These are phyloP conservation scores for Mya arenaria DNA, from an alignment of 1,140 invertebrate genomes.

Conservation along the genomic window DNA sequence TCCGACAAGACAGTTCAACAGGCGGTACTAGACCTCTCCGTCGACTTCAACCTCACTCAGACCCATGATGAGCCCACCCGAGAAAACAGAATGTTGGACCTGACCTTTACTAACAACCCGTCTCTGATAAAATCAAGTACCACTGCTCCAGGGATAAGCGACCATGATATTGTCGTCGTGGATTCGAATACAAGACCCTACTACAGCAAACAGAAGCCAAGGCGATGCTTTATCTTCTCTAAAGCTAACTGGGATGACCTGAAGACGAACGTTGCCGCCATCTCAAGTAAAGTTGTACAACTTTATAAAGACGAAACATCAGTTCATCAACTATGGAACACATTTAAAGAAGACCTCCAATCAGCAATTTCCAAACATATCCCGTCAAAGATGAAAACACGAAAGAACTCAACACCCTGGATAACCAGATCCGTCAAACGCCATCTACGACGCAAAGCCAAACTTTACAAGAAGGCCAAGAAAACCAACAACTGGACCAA, in stretches of 20 bases:
- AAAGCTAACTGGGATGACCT: slow-evolving; percentile 16
- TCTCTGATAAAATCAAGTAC: background rate
- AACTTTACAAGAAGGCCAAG: slow-evolving; percentile 35
- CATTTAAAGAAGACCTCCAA: background rate
- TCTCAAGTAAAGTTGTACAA: background rate
- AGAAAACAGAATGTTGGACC: slow-evolving; percentile 19
- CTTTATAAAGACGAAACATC: background rate
- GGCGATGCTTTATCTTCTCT: slow-evolving; percentile 11
- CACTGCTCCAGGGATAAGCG: background rate
- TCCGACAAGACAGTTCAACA: slow-evolving; percentile 25
- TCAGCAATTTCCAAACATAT: background rate
- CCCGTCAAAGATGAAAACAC: slow-evolving; percentile 3
- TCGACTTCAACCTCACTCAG: slow-evolving; percentile 22
- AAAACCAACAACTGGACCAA: slow-evolving; percentile 37
- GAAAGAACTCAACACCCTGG: slow-evolving; percentile 1
- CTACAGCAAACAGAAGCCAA: slow-evolving; percentile 1
- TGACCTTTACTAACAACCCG: slow-evolving; percentile 29
- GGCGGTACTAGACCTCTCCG: background rate
- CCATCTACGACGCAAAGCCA: background rate
- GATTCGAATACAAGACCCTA: background rate
- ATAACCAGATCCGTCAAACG: background rate
- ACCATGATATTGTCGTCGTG: background rate
- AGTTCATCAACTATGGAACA: background rate
- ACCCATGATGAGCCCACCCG: slow-evolving; percentile 22
- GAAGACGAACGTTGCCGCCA: background rate